phyloP scores from a whole-genome alignment of 2,888 invertebrate species.

The Eupsilia transversa region DNA sequence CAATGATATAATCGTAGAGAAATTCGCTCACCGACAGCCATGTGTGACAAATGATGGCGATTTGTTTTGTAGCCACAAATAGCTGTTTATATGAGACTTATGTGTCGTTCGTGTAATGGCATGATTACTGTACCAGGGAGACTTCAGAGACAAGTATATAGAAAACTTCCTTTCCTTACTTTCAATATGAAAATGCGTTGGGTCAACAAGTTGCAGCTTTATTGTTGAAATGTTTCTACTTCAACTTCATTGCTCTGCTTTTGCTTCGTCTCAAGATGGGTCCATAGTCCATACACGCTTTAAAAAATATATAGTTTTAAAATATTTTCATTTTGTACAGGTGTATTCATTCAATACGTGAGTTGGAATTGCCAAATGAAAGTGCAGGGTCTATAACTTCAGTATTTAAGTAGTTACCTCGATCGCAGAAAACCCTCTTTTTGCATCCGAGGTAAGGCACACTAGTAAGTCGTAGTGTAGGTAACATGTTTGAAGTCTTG shows the following conservation, averaged over 20 bases:
- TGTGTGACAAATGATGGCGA: constrained; percentile 78
- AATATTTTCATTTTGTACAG: background rate
- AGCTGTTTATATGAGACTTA: constrained; percentile 64
- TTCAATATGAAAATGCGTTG: constrained; percentile 26
- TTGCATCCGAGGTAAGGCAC: too few species aligned
- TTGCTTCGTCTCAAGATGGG: background rate
- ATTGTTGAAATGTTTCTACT: background rate
- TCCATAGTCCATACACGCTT: background rate
- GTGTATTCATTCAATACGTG: background rate
- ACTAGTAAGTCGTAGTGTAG: background rate
- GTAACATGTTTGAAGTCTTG: background rate
- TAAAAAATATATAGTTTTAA: background rate
- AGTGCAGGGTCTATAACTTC: background rate
- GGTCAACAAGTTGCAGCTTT: background rate
- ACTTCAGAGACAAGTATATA: constrained; percentile 27
- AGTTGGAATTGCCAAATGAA: background rate
- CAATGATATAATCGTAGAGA: constrained; percentile 70
- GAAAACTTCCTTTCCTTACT: constrained; percentile 50
- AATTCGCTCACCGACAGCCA: constrained; percentile 74
- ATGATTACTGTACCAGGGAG: constrained; percentile 58
- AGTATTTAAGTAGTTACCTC: background rate
- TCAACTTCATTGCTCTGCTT: background rate
- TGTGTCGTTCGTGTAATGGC: constrained; percentile 65
- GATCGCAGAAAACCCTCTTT: too few species aligned
- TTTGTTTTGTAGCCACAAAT: constrained; percentile 76